Evolutionary conservation across 2,797 vertebrate species (phyloP).

Genomic region (Pteropus rufus): DNA sequence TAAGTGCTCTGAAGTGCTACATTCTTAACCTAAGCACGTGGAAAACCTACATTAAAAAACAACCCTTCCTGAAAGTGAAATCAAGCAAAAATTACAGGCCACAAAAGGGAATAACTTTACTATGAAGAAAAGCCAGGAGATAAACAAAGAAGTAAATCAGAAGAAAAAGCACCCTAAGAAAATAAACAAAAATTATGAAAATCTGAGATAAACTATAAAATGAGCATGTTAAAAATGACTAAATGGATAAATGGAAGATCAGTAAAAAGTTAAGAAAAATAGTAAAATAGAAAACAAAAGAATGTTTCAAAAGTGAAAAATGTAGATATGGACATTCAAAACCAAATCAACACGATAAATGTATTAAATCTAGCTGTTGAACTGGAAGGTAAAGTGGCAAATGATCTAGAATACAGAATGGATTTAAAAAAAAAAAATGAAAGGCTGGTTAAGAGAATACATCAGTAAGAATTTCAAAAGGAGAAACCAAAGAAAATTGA

Average conservation of each 20-base stretch:
- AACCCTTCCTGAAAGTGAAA: constrained; percentile 27
- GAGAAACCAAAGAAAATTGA: not conserved
- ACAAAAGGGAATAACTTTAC: not conserved
- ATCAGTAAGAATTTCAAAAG: not conserved
- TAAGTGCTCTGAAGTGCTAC: not conserved
- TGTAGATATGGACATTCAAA: constrained; percentile 17
- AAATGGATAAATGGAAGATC: not conserved
- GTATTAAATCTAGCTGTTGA: not conserved
- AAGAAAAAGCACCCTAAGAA: not conserved
- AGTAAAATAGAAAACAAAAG: not conserved
- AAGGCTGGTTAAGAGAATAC: not conserved
- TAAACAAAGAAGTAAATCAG: not conserved
- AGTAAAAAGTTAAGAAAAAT: not conserved
- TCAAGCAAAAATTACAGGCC: not conserved
- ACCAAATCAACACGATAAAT: not conserved
- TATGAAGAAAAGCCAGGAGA: not conserved
- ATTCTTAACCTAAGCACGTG: not conserved
- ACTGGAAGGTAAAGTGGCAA: not conserved
- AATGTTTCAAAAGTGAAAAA: not conserved
- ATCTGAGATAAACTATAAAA: not conserved
- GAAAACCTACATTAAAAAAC: constrained; percentile 8
- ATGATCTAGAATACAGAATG: not conserved
- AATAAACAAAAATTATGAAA: not conserved
- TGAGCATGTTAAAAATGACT: not conserved
- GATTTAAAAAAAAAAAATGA: not conserved